Evolutionary conservation across 92 coral and sea anemone genomes (phyloP), one percentile per base, ranked within the genome.

Genomic region (Palythoa heliodiscus): DNA sequence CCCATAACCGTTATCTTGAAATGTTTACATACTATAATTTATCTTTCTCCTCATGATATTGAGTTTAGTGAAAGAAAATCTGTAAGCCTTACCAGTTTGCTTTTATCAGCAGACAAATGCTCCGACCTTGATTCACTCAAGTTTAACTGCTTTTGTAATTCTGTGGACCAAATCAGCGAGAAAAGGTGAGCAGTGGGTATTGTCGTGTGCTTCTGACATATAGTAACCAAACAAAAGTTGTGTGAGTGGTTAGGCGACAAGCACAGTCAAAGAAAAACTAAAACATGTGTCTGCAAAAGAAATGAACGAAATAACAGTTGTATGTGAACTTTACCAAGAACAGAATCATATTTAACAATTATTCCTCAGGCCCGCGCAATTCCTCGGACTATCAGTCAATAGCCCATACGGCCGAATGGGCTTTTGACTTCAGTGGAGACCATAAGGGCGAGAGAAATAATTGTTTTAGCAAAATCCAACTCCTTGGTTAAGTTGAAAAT

Each of bases 111-210:
- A 9, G 95, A 11, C 73, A 94, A 86, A 84, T 87, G 72, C 63
- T 90, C 92, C 17, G 95, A 87, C 66, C 76, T 90, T 69, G 86
- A 84, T 87, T 92, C 98, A 73, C 98, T 94, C 83, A 92, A 85
- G 75, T 87, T 92, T 52, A 94, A 86, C 60, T 94, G 98, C 73
- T 88, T 90, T 83, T 94, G 98, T 61, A 94, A 90, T 83, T 94
- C 98, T 93, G 88, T 11, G 82, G 71, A 89, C 52, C 85, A 20
- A 86, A 13, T 1, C 47, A 40, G 19, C 37, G 47, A 43, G 84
- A 15, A 66, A 66, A 52, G 61, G 73, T 64, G 73, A 66, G 23
- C 35, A 10, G 35, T 38, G 40, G 58, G 15, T 3, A 80, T 10
- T 12, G 1, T 14, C 40, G 5, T 29, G 24, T 37, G 82, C 7